Percentiles rank a stretch among this genome's conserved stretches.
Evolutionary conservation across 1,140 invertebrate genomes (phyloP).

Genomic region (Pseudomyrmex dendroicus): DNA sequence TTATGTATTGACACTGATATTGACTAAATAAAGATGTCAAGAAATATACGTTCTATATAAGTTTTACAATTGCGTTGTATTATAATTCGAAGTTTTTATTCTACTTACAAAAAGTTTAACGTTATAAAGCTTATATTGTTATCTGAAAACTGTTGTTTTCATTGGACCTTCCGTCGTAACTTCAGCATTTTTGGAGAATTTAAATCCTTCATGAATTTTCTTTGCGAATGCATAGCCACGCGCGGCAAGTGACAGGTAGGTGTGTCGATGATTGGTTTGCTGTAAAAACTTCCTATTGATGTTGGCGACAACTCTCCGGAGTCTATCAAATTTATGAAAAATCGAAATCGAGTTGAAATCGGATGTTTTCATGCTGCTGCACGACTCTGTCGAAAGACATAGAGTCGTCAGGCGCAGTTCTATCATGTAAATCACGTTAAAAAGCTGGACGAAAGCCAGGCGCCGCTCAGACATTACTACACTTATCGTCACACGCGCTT

Average conservation of each 20-base stretch:
- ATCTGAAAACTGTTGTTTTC: neutral
- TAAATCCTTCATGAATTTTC: neutral
- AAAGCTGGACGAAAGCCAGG: constrained; percentile 58
- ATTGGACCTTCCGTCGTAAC: neutral
- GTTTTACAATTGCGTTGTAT: neutral
- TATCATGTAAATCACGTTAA: constrained; percentile 57
- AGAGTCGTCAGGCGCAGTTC: constrained; percentile 43
- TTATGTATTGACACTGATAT: neutral
- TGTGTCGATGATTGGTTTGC: neutral
- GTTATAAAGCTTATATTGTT: neutral
- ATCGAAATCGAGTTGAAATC: constrained; percentile 27
- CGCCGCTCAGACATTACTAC: constrained; percentile 29
- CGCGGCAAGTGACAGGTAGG: constrained; percentile 22
- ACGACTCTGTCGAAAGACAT: constrained; percentile 16
- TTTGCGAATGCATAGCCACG: neutral
- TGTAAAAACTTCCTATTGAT: constrained; percentile 1
- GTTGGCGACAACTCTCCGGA: neutral
- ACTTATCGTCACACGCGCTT: neutral
- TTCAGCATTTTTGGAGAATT: neutral
- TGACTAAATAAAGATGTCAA: constrained; percentile 5
- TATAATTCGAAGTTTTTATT: neutral
- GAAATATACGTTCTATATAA: neutral
- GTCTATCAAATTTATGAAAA: constrained; percentile 31
- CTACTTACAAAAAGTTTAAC: neutral
- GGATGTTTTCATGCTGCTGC: constrained; percentile 37